These are phyloP conservation scores for Penelope pileata DNA, from an alignment of 2,113 vertebrate genomes.

Conservation along the genomic window DNA sequence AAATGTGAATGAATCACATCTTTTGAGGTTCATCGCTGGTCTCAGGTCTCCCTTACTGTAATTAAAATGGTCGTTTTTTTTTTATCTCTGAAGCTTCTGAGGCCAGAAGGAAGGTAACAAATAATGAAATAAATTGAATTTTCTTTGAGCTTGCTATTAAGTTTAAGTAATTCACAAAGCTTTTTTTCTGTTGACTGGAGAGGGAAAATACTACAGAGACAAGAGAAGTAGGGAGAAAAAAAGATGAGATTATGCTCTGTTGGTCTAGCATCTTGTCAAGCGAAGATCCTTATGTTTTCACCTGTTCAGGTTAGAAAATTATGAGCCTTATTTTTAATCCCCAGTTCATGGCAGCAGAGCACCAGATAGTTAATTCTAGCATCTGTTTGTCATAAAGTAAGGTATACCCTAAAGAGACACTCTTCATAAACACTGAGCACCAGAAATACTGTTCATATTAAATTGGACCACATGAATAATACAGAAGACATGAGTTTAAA, in stretches of 20 bases:
- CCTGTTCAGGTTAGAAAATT: conserved; percentile 40
- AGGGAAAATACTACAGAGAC: not conserved
- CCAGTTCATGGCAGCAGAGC: conserved; percentile 32
- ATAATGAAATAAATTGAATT: not conserved
- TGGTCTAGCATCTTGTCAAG: not conserved
- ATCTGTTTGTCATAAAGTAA: conserved; percentile 71
- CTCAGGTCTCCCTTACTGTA: not conserved
- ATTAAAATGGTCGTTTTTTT: not conserved
- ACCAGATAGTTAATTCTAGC: conserved; percentile 51
- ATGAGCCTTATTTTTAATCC: conserved; percentile 48
- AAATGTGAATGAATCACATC: not conserved
- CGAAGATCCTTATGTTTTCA: not conserved
- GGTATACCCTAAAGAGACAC: conserved; percentile 65
- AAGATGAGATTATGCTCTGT: not conserved
- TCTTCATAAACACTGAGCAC: conserved; percentile 68
- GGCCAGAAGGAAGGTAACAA: not conserved
- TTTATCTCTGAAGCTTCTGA: not conserved
- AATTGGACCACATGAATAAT: conserved; percentile 75
- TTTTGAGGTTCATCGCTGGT: not conserved
- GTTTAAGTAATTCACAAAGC: not conserved
- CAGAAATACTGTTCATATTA: conserved; percentile 75
- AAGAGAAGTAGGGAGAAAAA: not conserved
- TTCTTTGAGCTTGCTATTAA: not conserved
- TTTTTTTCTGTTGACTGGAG: not conserved
- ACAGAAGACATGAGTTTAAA: conserved; percentile 77